phyloP scores from a whole-genome alignment of 2,113 vertebrate genomes.

The Eudyptes chrysolophus region DNA sequence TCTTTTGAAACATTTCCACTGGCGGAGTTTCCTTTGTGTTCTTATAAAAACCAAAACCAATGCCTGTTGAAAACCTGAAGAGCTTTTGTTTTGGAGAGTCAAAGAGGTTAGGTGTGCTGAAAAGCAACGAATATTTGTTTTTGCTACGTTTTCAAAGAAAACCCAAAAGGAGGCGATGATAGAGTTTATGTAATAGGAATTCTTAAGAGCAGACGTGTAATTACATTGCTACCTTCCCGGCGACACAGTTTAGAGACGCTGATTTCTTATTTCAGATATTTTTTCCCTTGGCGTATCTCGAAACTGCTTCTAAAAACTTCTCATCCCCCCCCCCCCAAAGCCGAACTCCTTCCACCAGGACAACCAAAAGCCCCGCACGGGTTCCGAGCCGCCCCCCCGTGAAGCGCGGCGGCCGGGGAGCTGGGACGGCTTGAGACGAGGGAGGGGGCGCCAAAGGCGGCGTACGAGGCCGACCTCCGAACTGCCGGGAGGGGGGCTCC shows the following conservation, averaged over 20 bases:
- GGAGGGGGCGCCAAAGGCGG: neutral
- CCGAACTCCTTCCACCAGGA: neutral
- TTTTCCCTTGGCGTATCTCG: neutral
- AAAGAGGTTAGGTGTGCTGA: neutral
- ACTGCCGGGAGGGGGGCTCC: too few relatives aligned
- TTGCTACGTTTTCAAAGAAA: neutral
- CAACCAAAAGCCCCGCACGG: neutral
- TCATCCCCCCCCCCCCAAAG: too few relatives aligned
- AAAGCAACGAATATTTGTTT: fast-evolving
- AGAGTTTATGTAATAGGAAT: neutral
- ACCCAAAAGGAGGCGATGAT: neutral
- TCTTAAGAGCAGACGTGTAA: fast-evolving
- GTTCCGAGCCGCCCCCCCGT: fast-evolving
- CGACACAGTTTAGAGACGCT: fast-evolving
- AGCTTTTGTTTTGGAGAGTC: neutral
- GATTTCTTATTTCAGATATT: neutral
- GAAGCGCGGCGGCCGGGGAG: fast-evolving
- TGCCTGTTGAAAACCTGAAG: neutral
- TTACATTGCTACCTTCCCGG: neutral
- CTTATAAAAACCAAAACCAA: neutral
- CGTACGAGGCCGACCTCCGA: too few relatives aligned
- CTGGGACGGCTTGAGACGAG: fast-evolving
- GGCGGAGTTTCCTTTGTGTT: neutral
- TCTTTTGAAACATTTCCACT: neutral
- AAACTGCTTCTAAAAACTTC: too few relatives aligned